These are phyloP conservation scores for Malacosoma neustria DNA, from an alignment of 2,888 invertebrate genomes.

Conservation along the genomic window DNA sequence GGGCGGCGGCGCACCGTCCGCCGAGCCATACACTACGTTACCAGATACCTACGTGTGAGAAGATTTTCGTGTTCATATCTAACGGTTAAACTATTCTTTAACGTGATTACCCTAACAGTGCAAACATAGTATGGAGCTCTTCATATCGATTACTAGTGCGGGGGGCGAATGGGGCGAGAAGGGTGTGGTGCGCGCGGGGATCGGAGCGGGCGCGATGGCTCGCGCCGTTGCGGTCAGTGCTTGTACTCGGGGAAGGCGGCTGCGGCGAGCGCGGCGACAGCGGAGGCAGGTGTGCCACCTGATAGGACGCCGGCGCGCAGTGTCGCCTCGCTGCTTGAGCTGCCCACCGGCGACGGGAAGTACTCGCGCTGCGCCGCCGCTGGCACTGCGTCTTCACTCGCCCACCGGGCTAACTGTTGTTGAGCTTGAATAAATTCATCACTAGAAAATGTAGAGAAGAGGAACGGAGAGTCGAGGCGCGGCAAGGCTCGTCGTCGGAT, in stretches of 20 bases:
- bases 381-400: constrained; percentile 88
- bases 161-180: constrained; percentile 56
- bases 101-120: constrained; percentile 47
- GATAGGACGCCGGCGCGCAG: constrained; percentile 52
- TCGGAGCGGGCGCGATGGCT: constrained; percentile 46
- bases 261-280: constrained; percentile 43
- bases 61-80: constrained; percentile 45
- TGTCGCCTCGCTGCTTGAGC: constrained; percentile 56
- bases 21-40: constrained; percentile 34
- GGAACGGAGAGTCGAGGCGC: constrained; percentile 78
- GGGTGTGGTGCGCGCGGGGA: constrained; percentile 49
- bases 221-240: constrained; percentile 77
- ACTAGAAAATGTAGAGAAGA: constrained; percentile 93
- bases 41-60: constrained; percentile 45
- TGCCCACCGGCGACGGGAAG: constrained; percentile 54
- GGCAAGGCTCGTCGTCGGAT: constrained; percentile 22
- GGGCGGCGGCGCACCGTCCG: constrained; percentile 16
- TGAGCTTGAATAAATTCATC: constrained; percentile 98
- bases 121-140: constrained; percentile 25
- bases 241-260: constrained; percentile 82
- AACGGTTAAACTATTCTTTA: constrained; percentile 48
- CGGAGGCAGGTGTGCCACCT: constrained; percentile 64
- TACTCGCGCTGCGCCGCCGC: constrained; percentile 52
- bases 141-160: constrained; percentile 26
- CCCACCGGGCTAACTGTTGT: constrained; percentile 96